These are phyloP conservation scores for Pecten maximus DNA, from an alignment of 2,888 invertebrate species.

Conservation along the genomic window DNA sequence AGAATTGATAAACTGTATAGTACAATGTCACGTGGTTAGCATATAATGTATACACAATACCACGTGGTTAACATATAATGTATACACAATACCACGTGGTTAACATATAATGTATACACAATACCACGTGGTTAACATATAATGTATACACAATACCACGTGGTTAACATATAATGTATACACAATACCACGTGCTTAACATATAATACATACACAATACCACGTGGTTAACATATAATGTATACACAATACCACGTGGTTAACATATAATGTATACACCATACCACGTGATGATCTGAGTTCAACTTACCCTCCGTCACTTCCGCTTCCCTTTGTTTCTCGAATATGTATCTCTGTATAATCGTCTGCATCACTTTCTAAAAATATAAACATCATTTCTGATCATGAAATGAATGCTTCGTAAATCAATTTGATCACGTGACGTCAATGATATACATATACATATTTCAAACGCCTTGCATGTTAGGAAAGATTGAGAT, in stretches of 20 bases:
- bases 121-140: neutral
- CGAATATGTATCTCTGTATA: constrained; percentile 77
- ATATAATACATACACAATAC: neutral
- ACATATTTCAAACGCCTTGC: too few relatives aligned
- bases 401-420: too few relatives aligned
- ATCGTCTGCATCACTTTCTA: constrained; percentile 77
- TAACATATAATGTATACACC: neutral
- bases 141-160: neutral
- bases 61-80: too few relatives aligned
- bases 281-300: neutral
- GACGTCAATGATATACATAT: too few relatives aligned
- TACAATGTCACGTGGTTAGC: too few relatives aligned
- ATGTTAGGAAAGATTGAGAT: too few relatives aligned
- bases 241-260: neutral
- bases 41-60: too few relatives aligned
- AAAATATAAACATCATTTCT: constrained; percentile 42
- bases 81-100: too few relatives aligned
- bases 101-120: too few relatives aligned
- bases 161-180: neutral
- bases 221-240: neutral
- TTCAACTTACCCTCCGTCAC: constrained; percentile 75
- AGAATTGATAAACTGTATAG: too few relatives aligned
- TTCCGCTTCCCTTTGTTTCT: constrained; percentile 76
- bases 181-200: neutral
- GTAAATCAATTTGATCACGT: too few relatives aligned